Base-by-base conservation (phyloP, 2,797 vertebrate genomes). In the Pelobates cultripes region DNA sequence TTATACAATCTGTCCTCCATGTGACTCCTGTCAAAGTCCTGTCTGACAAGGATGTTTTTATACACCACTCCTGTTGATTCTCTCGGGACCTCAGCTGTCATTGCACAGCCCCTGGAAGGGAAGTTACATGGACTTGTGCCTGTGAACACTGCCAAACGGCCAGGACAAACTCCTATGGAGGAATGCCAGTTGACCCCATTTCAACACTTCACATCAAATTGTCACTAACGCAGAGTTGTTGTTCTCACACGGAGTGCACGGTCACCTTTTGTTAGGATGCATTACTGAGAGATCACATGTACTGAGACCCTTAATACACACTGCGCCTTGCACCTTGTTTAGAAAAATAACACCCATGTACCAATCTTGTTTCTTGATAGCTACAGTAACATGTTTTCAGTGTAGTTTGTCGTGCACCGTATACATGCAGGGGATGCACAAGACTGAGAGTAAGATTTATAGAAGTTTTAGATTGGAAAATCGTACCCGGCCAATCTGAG, bases 41-140 rank as follows among this genome's bases (percentile, higher is more conserved):
- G 70, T 88, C 87, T 90, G 89, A 91, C 88, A 85, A 89, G 92
- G 88, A 88, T 96, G 93, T 95, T 95, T 95, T 91, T 95, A 66
- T 75, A 71, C 55, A 71, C 94, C 91, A 93, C 95, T 90, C 83
- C 84, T 75, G 85, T 55, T 75, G 84, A 61, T 84, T 81, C 92
- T 90, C 85, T 75, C 86, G 92, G 87, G 88, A 86, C 83, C 81
- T 75, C 78, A 79, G 86, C 91, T 92, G 92, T 92, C 91, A 92
- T 93, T 89, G 86, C 87, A 91, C 87, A 85, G 87, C 88, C 86
- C 93, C 89, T 93, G 89, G 90, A 93, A 88, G 87, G 47, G 94
- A 95, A 95, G 90, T 86, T 89, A 87, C 88, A 51, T 93, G 90
- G 90, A 86, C 42, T 3, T 63, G 71, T 87, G 91, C 91, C 92